A percentile compares a stretch with the other conserved stretches of the same genome.
These are phyloP conservation scores for Antechinus stuartii DNA, from an alignment of 2,113 vertebrate genomes.

Conservation along the genomic window DNA sequence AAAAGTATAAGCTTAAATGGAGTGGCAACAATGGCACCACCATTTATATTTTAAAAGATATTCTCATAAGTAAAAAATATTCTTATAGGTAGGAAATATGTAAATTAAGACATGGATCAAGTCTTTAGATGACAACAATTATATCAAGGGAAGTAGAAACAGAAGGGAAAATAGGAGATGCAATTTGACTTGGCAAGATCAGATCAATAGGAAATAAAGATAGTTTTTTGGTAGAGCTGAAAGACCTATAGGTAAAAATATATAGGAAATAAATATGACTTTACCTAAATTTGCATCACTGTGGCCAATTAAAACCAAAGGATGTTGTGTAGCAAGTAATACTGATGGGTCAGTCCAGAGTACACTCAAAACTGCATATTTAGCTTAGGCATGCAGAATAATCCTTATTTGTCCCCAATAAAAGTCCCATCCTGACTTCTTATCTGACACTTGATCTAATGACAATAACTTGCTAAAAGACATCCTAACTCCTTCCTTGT, in stretches of 20 bases:
- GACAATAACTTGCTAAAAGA: too few species aligned
- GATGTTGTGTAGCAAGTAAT: constrained; percentile 17
- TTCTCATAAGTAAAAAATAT: constrained; percentile 13
- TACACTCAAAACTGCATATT: too few species aligned
- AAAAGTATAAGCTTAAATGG: background rate
- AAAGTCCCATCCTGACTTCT: too few species aligned
- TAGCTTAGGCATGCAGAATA: too few species aligned
- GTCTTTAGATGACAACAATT: constrained; percentile 51
- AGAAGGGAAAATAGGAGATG: constrained; percentile 64
- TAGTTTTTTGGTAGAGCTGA: constrained; percentile 46
- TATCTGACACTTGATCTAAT: too few species aligned
- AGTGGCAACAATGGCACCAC: background rate
- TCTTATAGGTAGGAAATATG: constrained; percentile 21
- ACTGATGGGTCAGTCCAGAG: background rate
- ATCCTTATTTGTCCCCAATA: too few species aligned
- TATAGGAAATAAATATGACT: constrained; percentile 51
- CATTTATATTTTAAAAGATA: background rate
- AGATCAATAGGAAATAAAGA: constrained; percentile 38
- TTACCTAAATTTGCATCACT: background rate
- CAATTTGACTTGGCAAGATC: constrained; percentile 66
- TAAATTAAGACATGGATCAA: constrained; percentile 37
- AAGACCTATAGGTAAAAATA: constrained; percentile 20
- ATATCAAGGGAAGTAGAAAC: constrained; percentile 52
- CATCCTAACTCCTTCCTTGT: too few species aligned
- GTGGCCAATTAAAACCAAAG: background rate